Base-by-base conservation (phyloP, 2,797 vertebrate species). In the Sebastes steindachneri region DNA sequence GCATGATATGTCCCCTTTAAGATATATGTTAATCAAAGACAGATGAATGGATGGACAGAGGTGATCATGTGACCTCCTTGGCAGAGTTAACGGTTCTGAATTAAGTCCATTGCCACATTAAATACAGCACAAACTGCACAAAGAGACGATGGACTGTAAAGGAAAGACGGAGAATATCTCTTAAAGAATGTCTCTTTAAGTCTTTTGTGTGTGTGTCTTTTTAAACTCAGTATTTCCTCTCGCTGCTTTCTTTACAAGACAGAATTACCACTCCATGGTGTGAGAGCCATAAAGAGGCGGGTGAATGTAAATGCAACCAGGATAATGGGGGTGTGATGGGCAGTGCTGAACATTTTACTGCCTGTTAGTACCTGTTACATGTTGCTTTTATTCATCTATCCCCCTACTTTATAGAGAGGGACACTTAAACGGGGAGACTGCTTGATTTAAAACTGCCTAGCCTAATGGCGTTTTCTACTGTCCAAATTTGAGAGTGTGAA, bases 321-420 rank as follows among this genome's bases (percentile, higher is more conserved):
- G 73, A 82, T 85, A 86, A 86, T 88, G 84, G 83, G 64, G 60
- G 75, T 77, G 78, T 90, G 86, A 90, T 90, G 85, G 85, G 71
- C 68, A 77, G 74, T 71, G 54, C 80, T 69, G 77, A 73, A 84
- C 77, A 69, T 91, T 93, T 89, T 79, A 91, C 75, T 48, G 82
- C 79, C 70, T 62, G 76, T 87, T 83, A 73, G 55, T 76, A 73
- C 68, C 80, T 59, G 78, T 73, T 73, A 82, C 77, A 69, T 83
- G 77, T 83, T 85, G 67, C 71, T 80, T 83, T 80, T 77, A 82
- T 79, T 67, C 79, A 79, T 82, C 79, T 77, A 82, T 79, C 54
- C 67, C 15, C 21, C 31, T 26, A 51, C 68, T 81, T 81, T 73
- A 82, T 45, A 70, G 60, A 11, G 68, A 80, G 59, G 64, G 64